phyloP scores from a whole-genome alignment of 2,888 invertebrate species.

The Folsomia candida region DNA sequence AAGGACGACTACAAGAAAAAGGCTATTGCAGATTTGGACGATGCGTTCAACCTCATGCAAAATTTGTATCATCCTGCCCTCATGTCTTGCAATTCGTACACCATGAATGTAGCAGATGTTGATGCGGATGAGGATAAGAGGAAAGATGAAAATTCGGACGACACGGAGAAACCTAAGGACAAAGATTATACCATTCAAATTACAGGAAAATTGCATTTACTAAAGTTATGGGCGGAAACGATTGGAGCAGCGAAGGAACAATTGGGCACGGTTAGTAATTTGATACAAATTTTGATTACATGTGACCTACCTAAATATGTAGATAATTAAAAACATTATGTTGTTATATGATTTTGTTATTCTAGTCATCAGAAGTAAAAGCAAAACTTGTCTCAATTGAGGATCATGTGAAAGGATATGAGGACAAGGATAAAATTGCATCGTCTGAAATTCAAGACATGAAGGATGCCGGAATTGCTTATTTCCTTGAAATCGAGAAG shows the following conservation, averaged over 20 bases:
- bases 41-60: neutral
- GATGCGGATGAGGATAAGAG: neutral
- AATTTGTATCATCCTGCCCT: neutral
- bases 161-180: too few species aligned
- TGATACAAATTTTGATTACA: neutral
- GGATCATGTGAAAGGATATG: neutral
- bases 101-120: neutral
- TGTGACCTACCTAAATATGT: too few species aligned
- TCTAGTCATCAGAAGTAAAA: neutral
- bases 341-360: too few species aligned
- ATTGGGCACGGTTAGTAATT: neutral
- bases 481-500: neutral
- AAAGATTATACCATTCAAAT: neutral
- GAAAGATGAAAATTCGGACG: neutral
- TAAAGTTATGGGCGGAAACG: neutral
- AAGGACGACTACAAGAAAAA: constrained; percentile 23
- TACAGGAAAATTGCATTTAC: neutral
- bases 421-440: neutral
- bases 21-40: constrained; percentile 14
- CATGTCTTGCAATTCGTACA: neutral
- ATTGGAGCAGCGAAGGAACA: neutral
- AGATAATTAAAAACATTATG: too few species aligned
- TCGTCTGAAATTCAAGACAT: too few species aligned
- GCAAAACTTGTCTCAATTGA: neutral
- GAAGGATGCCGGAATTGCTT: too few species aligned